Percentiles rank a stretch among this genome's conserved stretches.
These are phyloP conservation scores for Pilophorus perplexus DNA, from an alignment of 2,888 invertebrate genomes.

Conservation along the genomic window DNA sequence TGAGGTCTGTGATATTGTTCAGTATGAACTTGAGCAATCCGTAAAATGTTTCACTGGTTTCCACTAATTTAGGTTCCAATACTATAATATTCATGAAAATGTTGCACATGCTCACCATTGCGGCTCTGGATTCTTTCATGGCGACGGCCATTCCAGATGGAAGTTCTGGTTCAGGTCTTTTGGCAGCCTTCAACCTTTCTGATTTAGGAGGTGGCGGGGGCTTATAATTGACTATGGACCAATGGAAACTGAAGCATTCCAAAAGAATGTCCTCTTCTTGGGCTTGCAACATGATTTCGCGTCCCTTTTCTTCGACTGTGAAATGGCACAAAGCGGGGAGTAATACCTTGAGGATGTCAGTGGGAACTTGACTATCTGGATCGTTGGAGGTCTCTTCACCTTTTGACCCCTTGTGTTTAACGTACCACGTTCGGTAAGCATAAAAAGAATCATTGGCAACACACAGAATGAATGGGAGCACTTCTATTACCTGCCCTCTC, in stretches of 20 bases:
- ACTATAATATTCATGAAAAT: slow-evolving; percentile 91
- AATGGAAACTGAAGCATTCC: slow-evolving; percentile 77
- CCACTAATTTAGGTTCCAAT: slow-evolving; percentile 78
- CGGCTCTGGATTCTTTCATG: slow-evolving; percentile 79
- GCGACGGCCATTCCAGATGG: slow-evolving; percentile 72
- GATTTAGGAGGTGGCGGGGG: slow-evolving; percentile 77
- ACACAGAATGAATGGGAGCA: slow-evolving; percentile 77
- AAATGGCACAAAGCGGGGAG: slow-evolving; percentile 87
- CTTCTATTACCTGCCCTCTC: slow-evolving; percentile 75
- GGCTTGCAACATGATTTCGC: slow-evolving; percentile 71
- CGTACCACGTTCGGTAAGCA: slow-evolving; percentile 65
- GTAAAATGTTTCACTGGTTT: slow-evolving; percentile 72
- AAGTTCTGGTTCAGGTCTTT: slow-evolving; percentile 72
- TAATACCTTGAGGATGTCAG: slow-evolving; percentile 76
- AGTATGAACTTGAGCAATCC: slow-evolving; percentile 81
- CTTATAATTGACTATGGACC: slow-evolving; percentile 82
- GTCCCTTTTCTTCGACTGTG: slow-evolving; percentile 83
- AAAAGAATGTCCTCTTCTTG: slow-evolving; percentile 78
- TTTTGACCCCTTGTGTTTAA: slow-evolving; percentile 58
- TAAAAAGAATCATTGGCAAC: slow-evolving; percentile 80
- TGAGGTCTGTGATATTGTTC: slow-evolving; percentile 78
- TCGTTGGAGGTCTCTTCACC: slow-evolving; percentile 51
- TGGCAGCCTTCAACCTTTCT: slow-evolving; percentile 71
- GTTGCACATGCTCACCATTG: slow-evolving; percentile 85
- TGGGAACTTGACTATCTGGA: slow-evolving; percentile 58